A percentile compares a stretch with the other conserved stretches of the same genome.
Conservation (phyloP, 2,113 vertebrate genomes). For the Poecilia latipinna region DNA sequence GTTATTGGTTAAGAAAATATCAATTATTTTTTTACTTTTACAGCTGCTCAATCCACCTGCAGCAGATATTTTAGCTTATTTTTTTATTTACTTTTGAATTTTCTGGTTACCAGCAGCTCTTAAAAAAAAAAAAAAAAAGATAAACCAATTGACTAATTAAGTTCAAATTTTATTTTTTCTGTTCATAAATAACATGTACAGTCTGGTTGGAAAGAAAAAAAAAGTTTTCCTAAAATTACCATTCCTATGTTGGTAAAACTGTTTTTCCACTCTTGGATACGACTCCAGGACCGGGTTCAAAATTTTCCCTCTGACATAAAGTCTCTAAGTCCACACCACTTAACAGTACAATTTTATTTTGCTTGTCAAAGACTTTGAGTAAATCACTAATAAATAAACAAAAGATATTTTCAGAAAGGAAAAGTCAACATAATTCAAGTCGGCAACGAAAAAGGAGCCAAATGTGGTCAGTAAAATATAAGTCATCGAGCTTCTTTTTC, state of each 20-base stretch:
- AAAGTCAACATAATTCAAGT: background rate
- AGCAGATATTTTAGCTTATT: too few relatives aligned
- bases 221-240: background rate
- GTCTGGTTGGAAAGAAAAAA: background rate
- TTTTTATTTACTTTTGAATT: too few relatives aligned
- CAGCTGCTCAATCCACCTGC: background rate
- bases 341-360: background rate
- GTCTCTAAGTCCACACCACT: conserved; percentile 1
- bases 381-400: background rate
- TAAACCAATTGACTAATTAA: too few relatives aligned
- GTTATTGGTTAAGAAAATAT: too few relatives aligned
- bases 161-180: too few relatives aligned
- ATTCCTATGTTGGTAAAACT: background rate
- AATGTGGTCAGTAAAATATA: background rate
- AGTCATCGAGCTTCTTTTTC: background rate
- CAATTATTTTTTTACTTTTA: background rate
- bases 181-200: background rate
- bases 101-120: too few relatives aligned
- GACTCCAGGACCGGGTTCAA: conserved; percentile 23
- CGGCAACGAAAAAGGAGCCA: conserved; percentile 2
- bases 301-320: conserved; percentile 11
- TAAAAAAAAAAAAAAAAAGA: too few relatives aligned
- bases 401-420: background rate
- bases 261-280: background rate
- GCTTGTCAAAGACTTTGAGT: conserved; percentile 8